These are phyloP conservation scores for Oxyura jamaicensis DNA, from an alignment of 2,113 vertebrate genomes.

Conservation along the genomic window DNA sequence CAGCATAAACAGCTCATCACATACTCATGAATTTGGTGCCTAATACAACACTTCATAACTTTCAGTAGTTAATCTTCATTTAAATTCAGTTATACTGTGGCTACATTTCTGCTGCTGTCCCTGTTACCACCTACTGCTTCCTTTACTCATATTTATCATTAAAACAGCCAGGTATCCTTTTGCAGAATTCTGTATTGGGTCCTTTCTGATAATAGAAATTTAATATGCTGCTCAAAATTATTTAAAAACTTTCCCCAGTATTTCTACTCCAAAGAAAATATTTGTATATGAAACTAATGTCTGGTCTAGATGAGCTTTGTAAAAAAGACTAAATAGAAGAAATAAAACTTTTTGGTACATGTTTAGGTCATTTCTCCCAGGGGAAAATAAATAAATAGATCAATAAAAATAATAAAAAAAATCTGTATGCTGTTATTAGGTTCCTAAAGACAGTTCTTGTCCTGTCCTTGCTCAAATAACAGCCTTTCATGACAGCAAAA, in stretches of 20 bases:
- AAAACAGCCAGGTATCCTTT: neutral
- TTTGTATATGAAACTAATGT: neutral
- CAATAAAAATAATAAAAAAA: neutral
- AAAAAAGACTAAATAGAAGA: neutral
- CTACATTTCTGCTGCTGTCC: neutral
- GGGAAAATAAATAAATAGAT: neutral
- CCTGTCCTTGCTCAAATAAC: slow-evolving; percentile 45
- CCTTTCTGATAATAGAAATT: neutral
- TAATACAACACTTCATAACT: neutral
- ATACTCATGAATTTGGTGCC: neutral
- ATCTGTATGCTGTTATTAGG: neutral
- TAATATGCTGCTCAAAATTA: neutral
- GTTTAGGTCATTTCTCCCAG: neutral
- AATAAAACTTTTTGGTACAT: neutral
- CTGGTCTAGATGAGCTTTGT: neutral
- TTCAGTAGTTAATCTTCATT: slow-evolving; percentile 20
- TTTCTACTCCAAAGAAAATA: neutral
- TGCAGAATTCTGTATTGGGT: neutral
- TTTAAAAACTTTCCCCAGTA: neutral
- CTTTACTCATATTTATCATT: neutral
- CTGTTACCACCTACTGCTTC: neutral
- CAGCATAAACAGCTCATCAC: neutral
- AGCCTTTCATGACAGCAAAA: slow-evolving; percentile 42
- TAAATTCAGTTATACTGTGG: neutral
- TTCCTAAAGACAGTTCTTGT: slow-evolving; percentile 22